Percentiles rank a stretch among this genome's conserved stretches.
Conservation (phyloP, 2,113 vertebrate genomes). For the Cygnus buccinator region DNA sequence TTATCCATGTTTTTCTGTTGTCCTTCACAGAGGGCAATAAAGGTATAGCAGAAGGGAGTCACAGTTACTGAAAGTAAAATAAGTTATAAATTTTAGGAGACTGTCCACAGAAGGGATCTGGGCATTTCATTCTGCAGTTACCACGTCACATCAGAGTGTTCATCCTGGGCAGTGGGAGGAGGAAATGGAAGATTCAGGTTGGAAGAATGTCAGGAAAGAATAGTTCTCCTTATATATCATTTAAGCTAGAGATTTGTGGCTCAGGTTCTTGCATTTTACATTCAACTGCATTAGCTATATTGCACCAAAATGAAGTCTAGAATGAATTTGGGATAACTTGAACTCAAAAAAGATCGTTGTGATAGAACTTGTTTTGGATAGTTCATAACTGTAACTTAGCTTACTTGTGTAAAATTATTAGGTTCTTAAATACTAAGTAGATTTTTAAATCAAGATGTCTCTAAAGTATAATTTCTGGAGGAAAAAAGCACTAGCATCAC, state of each 20-base stretch:
- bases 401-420: not conserved
- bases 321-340: not conserved
- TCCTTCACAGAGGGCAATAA: not conserved
- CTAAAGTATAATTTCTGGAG: not conserved
- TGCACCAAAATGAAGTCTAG: not conserved
- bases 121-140: not conserved
- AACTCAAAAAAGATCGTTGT: not conserved
- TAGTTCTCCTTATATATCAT: not conserved
- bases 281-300: not conserved
- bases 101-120: not conserved
- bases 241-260: not conserved
- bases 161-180: not conserved
- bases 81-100: not conserved
- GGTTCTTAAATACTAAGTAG: not conserved
- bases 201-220: not conserved
- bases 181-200: not conserved
- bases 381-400: not conserved
- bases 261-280: not conserved
- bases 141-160: not conserved
- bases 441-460: not conserved
- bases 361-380: not conserved
- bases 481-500: not conserved
- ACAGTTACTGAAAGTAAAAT: not conserved
- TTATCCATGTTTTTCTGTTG: not conserved
- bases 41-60: not conserved